These are phyloP conservation scores for Chaunax sp. DNA, from an alignment of 2,797 vertebrate genomes.

Conservation along the genomic window DNA sequence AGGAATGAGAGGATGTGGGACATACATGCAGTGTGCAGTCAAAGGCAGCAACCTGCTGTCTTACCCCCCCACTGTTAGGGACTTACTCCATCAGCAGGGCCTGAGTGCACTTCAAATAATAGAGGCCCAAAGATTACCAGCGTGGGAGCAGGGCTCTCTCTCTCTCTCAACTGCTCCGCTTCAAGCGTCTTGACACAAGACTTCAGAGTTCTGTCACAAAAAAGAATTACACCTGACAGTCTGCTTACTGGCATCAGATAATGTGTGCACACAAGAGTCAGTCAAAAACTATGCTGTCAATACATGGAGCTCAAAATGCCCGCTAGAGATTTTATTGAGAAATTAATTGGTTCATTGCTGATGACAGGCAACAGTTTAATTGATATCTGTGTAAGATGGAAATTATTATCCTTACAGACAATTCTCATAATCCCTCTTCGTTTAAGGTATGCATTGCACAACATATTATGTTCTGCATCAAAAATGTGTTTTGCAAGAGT, in stretches of 20 bases:
- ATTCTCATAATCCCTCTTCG: background rate
- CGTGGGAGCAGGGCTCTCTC: conserved; percentile 49
- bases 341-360: conserved; percentile 16
- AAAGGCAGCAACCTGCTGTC: conserved; percentile 54
- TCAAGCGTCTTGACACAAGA: conserved; percentile 68
- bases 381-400: background rate
- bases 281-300: conserved; percentile 52
- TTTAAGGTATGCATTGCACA: background rate
- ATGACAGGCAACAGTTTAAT: conserved; percentile 1
- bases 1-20: conserved; percentile 25
- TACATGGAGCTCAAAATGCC: conserved; percentile 29
- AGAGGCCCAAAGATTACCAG: conserved; percentile 64
- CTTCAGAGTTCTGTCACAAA: conserved; percentile 67
- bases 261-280: conserved; percentile 36
- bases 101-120: conserved; percentile 73
- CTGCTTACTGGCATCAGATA: conserved; percentile 47
- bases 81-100: conserved; percentile 68
- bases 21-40: conserved; percentile 38
- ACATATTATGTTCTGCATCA: background rate
- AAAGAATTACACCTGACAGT: conserved; percentile 73
- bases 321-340: conserved; percentile 28
- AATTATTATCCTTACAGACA: background rate
- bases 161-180: conserved; percentile 59
- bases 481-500: background rate
- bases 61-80: conserved; percentile 48